Percentiles rank a stretch among this genome's conserved stretches.
These are phyloP conservation scores for Holacanthella duospinosa DNA, from an alignment of 2,888 invertebrate genomes.

Conservation along the genomic window DNA sequence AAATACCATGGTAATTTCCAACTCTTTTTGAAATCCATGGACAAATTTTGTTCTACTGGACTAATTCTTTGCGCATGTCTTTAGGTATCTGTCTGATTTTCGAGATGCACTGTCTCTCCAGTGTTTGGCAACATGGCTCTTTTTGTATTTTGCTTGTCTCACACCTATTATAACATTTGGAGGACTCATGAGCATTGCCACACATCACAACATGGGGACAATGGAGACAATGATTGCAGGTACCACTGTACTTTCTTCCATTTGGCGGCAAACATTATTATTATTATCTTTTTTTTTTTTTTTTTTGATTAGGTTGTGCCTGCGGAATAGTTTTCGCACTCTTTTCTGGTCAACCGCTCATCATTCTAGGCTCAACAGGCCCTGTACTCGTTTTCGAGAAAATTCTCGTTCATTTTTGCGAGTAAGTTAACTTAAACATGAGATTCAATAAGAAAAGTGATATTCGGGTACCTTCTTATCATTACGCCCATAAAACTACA, in stretches of 20 bases:
- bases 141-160: constrained; percentile 47
- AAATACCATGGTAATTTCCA: constrained; percentile 45
- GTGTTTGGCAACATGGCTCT: constrained; percentile 45
- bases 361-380: constrained; percentile 43
- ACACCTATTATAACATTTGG: constrained; percentile 49
- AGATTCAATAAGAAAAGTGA: too few species aligned
- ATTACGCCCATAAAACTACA: too few species aligned
- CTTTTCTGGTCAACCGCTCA: constrained; percentile 45
- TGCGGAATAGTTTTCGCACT: constrained; percentile 40
- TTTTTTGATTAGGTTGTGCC: too few species aligned
- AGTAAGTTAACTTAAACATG: constrained; percentile 26
- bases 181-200: constrained; percentile 46
- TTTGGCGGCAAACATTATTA: too few species aligned
- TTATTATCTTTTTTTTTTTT: too few species aligned
- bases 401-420: constrained; percentile 41
- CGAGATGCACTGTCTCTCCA: constrained; percentile 44
- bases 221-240: constrained; percentile 48
- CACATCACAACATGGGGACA: constrained; percentile 47
- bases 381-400: constrained; percentile 46
- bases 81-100: constrained; percentile 42
- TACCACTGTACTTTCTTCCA: too few species aligned
- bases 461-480: too few species aligned
- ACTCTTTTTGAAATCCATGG: too few species aligned
- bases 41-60: too few species aligned
- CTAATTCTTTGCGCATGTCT: too few species aligned